phyloP scores from a whole-genome alignment of 2,888 invertebrate species.

The Cephus nigrinus region DNA sequence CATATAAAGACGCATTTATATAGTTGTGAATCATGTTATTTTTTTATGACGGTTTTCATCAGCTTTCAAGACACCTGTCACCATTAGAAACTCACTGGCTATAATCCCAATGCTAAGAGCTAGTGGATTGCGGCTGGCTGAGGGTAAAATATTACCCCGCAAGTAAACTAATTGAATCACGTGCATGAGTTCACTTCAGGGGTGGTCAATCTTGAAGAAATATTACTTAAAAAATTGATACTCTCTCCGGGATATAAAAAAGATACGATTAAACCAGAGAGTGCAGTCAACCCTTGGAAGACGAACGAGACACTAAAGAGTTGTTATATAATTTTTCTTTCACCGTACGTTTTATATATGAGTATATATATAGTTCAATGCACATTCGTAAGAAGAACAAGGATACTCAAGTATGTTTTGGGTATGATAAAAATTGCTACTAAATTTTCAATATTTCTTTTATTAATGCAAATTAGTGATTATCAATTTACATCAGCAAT shows the following conservation, averaged over 20 bases:
- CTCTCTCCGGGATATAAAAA: background rate
- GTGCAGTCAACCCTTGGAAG: background rate
- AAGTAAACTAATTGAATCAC: constrained; percentile 60
- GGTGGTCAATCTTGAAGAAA: constrained; percentile 56
- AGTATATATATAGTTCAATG: background rate
- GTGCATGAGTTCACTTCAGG: constrained; percentile 54
- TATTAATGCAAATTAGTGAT: background rate
- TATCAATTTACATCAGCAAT: background rate
- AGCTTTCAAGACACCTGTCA: background rate
- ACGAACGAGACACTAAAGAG: background rate
- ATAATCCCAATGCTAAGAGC: background rate
- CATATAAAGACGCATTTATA: background rate
- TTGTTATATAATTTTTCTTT: background rate
- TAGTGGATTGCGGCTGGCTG: constrained; percentile 49
- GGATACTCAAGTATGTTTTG: background rate
- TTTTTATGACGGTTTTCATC: background rate
- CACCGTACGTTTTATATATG: background rate
- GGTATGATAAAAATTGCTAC: background rate
- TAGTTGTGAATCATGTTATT: background rate
- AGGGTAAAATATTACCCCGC: constrained; percentile 58
- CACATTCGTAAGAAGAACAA: background rate
- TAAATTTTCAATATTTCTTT: background rate
- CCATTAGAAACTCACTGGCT: constrained; percentile 25
- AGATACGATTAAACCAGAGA: background rate
- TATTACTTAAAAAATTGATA: constrained; percentile 31